Base-by-base conservation (phyloP, 2,797 vertebrate species). In the Rhabdophis nuchalis region DNA sequence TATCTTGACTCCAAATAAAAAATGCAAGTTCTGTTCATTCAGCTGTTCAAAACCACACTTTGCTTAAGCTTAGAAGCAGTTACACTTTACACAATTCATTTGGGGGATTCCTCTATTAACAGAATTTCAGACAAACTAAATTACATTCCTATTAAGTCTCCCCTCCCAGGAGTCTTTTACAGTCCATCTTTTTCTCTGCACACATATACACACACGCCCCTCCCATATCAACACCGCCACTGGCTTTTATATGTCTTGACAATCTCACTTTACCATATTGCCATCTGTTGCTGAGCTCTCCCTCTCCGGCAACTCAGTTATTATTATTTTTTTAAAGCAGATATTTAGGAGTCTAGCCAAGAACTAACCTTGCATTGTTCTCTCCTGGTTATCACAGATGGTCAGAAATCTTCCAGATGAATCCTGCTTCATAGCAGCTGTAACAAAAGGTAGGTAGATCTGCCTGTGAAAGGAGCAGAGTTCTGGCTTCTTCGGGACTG, bases 341-440 rank as follows among this genome's bases (percentile, higher is more conserved):
- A 11, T 8, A 23, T 41, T 68, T 20, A 72, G 29, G 61, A 68
- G 1, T 52, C 89, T 68, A 18, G 53, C 54, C 50, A 68, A 46
- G 2, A 16, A 68, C 57, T 93, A 88, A 92, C 29, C 50, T 88
- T 88, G 20, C 54, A 2, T 57, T 29, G 58, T 86, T 32, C 64
- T 92, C 68, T 91, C 23, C 52, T 89, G 58, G 20, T 60, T 91
- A 56, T 86, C 54, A 27, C 89, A 96, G 95, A 94, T 95, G 93
- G 93, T 96, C 52, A 88, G 90, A 93, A 97, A 96, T 89, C 94
- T 95, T 61, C 88, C 93, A 36, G 95, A 97, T 77, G 94, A 96
- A 92, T 95, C 95, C n/a, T 94, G 95, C 87, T 96, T 96, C 93
- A 89, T 95, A 91, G 94, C 93, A 58, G 86, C 92, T 85, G 94